Conservation (phyloP, 2,113 vertebrate genomes). For the Microtus pennsylvanicus region DNA sequence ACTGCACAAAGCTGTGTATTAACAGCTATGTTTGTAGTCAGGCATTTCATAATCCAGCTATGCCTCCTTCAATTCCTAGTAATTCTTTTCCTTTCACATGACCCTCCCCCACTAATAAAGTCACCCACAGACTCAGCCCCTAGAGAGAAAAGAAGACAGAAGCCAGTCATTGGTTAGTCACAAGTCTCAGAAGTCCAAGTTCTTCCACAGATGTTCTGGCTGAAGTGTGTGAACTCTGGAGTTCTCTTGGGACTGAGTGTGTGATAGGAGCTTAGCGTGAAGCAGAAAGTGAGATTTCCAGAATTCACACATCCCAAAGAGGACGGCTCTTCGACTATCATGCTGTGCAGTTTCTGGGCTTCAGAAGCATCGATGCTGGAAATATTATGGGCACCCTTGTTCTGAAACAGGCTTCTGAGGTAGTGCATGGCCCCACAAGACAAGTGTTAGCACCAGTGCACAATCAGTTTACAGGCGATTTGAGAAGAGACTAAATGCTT, state of each 20-base stretch:
- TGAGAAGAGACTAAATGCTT: neutral
- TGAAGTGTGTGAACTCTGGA: constrained; percentile 1
- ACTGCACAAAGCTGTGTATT: neutral
- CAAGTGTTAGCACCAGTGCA: neutral
- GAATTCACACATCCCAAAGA: neutral
- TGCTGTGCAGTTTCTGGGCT: neutral
- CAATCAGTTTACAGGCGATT: neutral
- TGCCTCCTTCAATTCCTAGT: constrained; percentile 21
- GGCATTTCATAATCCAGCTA: neutral
- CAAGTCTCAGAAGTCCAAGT: constrained; percentile 5
- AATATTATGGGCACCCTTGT: neutral
- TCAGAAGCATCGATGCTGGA: neutral
- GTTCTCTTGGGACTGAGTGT: neutral
- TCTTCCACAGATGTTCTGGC: neutral
- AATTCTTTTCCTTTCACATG: neutral
- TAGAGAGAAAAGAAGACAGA: constrained; percentile 22
- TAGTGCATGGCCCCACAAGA: neutral
- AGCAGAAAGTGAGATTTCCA: neutral
- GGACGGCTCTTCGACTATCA: neutral
- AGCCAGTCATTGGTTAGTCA: neutral
- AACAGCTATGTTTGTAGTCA: neutral
- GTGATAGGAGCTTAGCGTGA: neutral
- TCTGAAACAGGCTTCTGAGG: constrained; percentile 37
- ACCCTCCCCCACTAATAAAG: neutral
- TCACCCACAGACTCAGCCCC: neutral